Evolutionary conservation across 2,888 invertebrate genomes (phyloP).

Genomic region (Piscicola geometra): DNA sequence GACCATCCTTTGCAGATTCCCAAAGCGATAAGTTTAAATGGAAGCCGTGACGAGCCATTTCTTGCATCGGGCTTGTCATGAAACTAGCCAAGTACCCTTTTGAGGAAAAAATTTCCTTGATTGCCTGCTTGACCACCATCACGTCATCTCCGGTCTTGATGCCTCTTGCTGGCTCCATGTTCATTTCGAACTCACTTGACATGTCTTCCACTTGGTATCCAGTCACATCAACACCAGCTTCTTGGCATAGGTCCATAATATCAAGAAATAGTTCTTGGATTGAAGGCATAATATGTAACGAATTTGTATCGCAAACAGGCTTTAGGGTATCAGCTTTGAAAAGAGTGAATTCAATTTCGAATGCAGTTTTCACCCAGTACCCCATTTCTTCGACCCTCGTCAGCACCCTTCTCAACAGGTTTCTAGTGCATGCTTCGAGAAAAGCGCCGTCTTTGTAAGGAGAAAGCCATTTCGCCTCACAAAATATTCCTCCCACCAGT

Average conservation of each 20-base stretch:
- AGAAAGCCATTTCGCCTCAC: too few species aligned
- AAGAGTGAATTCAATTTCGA: too few species aligned
- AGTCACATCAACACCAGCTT: slow-evolving; percentile 33
- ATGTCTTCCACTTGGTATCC: slow-evolving; percentile 37
- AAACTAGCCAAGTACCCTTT: slow-evolving; percentile 37
- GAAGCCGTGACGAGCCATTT: slow-evolving; percentile 33
- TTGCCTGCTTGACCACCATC: slow-evolving; percentile 39
- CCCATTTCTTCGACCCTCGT: too few species aligned
- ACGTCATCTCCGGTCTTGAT: slow-evolving; percentile 39
- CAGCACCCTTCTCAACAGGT: too few species aligned
- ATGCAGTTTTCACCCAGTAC: too few species aligned
- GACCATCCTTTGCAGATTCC: not conserved
- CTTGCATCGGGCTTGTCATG: slow-evolving; percentile 41
- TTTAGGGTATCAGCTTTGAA: too few species aligned
- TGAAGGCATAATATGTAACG: not conserved
- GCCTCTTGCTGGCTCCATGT: slow-evolving; percentile 36
- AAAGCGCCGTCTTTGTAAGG: too few species aligned
- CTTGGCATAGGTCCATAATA: slow-evolving; percentile 30
- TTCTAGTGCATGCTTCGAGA: too few species aligned
- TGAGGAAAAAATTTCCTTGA: slow-evolving; percentile 39
- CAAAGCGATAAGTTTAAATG: slow-evolving; percentile 44
- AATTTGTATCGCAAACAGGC: slow-evolving; percentile 2
- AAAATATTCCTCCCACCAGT: too few species aligned
- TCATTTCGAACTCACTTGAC: slow-evolving; percentile 42
- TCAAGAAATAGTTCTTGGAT: not conserved